Conservation (phyloP, 1,140 invertebrate species). For the Temnothorax nylanderi region DNA sequence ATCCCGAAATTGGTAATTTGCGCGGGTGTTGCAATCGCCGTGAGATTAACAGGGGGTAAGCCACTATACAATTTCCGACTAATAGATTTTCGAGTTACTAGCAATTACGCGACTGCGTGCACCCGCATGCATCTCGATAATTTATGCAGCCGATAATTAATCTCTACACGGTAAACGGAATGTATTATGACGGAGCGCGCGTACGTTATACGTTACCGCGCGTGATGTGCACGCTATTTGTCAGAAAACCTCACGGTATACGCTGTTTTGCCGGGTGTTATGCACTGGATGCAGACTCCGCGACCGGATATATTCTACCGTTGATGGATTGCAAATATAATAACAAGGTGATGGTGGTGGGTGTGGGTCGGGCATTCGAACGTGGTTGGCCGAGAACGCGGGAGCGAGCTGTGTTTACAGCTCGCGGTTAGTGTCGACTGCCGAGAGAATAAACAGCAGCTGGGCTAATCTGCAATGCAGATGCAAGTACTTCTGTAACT, state of each 20-base stretch:
- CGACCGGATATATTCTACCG: slow-evolving; percentile 22
- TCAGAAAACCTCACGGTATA: neutral
- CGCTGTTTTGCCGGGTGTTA: slow-evolving; percentile 15
- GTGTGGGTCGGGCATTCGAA: slow-evolving; percentile 13
- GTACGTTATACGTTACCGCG: neutral
- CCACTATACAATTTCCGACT: slow-evolving; percentile 43
- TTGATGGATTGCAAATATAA: slow-evolving; percentile 59
- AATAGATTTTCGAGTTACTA: slow-evolving; percentile 56
- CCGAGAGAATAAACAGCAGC: slow-evolving; percentile 54
- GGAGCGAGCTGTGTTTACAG: slow-evolving; percentile 49
- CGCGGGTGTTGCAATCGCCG: neutral
- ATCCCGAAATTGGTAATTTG: slow-evolving; percentile 44
- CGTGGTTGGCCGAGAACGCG: neutral
- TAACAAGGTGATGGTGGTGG: slow-evolving; percentile 12
- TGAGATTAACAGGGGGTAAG: slow-evolving; percentile 43
- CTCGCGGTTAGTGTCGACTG: slow-evolving; percentile 50
- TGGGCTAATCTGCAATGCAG: slow-evolving; percentile 58
- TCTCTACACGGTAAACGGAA: slow-evolving; percentile 13
- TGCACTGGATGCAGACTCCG: neutral
- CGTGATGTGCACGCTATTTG: neutral
- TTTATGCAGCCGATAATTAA: slow-evolving; percentile 42
- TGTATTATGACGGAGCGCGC: neutral
- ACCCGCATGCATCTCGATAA: slow-evolving; percentile 22
- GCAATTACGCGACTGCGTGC: slow-evolving; percentile 38
- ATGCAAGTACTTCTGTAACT: slow-evolving; percentile 58